Base-by-base conservation (phyloP, 2,888 invertebrate species). In the Mythimna pallens region DNA sequence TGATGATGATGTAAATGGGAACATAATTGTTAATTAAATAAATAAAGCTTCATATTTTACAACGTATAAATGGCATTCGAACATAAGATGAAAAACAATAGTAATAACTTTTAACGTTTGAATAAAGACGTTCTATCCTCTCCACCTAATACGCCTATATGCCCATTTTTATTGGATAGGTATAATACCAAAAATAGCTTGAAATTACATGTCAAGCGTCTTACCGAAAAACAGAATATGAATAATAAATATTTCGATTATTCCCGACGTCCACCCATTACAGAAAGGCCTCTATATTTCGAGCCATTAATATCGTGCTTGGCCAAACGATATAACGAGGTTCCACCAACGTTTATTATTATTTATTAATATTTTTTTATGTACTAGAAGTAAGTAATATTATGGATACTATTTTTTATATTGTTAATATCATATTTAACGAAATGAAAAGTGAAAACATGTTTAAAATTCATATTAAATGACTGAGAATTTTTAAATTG, bases 211-310 rank as follows among this genome's bases (percentile, higher is more conserved):
- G 25, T 59, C 50, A 69, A 70, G n/a, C 54, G 25, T 70, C 55
- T 63, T 55, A 20, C 50, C 65, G 47, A 59, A 68, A 80, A 77
- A 77, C 70, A 80, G 68, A 81, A 68, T 59, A 52, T 80, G 65
- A 80, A 82, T 82, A 80, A 78, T 80, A 82, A 63, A 80, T 82
- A 52, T 65, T 66, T 78, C 73, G 55, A 78, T 82, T 57, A 82
- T 78, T 68, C 30, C 71, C n/a, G 40, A 30, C 78, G 72, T 34
- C 43, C 52, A 34, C 63, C 68, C 63, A 69, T 80, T 81, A 77
- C 47, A 22, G 61, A 50, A 12, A 54, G 43, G 63, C 43, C 12
- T 61, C 30, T 63, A 61, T 79, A 67, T 77, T 81, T 58, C n/a
- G 9, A 2, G 50, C 10, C 81, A 50, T 72, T 54, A 70, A 77